A percentile compares a stretch with the other conserved stretches of the same genome.
Evolutionary conservation across 1,140 invertebrate species (phyloP).

Genomic region (Aphelinus atriplicis): DNA sequence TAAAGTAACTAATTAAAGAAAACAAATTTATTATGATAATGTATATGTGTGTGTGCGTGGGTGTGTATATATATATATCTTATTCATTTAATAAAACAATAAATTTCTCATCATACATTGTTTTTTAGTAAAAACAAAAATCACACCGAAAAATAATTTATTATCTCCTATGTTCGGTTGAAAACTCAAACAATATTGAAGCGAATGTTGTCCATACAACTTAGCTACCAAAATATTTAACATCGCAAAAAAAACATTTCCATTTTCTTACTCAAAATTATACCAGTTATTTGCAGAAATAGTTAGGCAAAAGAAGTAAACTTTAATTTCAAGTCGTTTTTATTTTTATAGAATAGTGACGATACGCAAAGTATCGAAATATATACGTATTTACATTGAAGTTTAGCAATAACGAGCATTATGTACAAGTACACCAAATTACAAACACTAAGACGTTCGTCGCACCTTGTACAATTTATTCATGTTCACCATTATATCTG

Average conservation of each 20-base stretch:
- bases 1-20: conserved; percentile 13
- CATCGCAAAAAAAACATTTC: conserved; percentile 36
- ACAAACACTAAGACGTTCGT: conserved; percentile 61
- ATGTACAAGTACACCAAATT: conserved; percentile 65
- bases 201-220: too few species aligned
- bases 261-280: conserved; percentile 10
- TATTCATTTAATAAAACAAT: conserved; percentile 37
- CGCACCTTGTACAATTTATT: conserved; percentile 50
- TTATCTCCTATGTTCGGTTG: conserved; percentile 20
- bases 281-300: conserved; percentile 28
- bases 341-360: conserved; percentile 46
- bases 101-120: conserved; percentile 35
- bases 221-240: conserved; percentile 27
- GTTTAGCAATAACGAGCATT: conserved; percentile 60
- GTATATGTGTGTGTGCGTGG: not conserved
- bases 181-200: conserved; percentile 20
- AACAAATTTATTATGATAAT: conserved; percentile 39
- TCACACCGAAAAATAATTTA: conserved; percentile 33
- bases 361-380: conserved; percentile 50
- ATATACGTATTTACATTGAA: conserved; percentile 63
- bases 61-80: too few species aligned
- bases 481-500: conserved; percentile 33
- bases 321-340: conserved; percentile 37
- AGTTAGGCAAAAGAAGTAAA: conserved; percentile 25
- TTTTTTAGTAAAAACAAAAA: conserved; percentile 37